Conservation (phyloP, 2,888 invertebrate species). For the Melanostoma mellinum region DNA sequence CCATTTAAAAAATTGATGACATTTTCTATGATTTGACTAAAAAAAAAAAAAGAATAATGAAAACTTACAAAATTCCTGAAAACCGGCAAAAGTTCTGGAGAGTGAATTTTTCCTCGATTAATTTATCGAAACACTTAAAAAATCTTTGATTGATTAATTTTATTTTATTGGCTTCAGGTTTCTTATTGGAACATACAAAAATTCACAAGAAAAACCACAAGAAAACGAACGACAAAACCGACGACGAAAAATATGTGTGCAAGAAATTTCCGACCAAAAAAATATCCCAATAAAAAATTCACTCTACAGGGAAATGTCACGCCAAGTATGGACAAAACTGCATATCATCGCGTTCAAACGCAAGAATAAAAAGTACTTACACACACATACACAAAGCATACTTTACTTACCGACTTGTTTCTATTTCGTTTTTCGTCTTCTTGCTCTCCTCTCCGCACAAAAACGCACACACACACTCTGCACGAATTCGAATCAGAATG, state of each 20-base stretch:
- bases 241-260: constrained; percentile 36
- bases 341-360: constrained; percentile 51
- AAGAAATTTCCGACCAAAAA: constrained; percentile 37
- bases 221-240: constrained; percentile 12
- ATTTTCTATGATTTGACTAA: not conserved
- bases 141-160: not conserved
- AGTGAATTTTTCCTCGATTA: not conserved
- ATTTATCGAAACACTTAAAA: not conserved
- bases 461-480: constrained; percentile 14
- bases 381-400: not conserved
- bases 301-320: constrained; percentile 25
- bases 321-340: constrained; percentile 22
- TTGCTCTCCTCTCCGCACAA: constrained; percentile 8
- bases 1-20: too few species aligned
- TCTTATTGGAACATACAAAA: constrained; percentile 46
- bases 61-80: not conserved
- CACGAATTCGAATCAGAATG: constrained; percentile 16
- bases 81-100: not conserved
- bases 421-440: constrained; percentile 3
- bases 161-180: not conserved
- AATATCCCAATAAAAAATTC: constrained; percentile 14
- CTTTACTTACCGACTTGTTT: constrained; percentile 43
- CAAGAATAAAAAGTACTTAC: constrained; percentile 1
- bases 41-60: not conserved
- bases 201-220: constrained; percentile 24